phyloP scores from a whole-genome alignment of 2,113 vertebrate genomes.

The Nasalis larvatus region DNA sequence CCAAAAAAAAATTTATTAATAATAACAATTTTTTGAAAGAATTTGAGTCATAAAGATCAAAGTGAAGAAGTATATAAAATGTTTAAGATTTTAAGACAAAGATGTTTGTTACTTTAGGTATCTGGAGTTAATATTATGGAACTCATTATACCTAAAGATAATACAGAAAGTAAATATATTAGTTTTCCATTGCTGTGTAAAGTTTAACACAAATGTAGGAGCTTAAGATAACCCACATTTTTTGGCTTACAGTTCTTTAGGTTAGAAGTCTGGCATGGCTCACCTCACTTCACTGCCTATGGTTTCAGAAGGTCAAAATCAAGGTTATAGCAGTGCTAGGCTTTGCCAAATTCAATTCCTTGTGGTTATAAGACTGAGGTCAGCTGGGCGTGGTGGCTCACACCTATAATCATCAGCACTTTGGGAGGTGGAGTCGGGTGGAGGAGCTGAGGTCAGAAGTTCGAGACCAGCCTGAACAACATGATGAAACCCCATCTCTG shows the following conservation, averaged over 20 bases:
- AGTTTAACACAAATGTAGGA: not conserved
- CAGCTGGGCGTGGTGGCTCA: no score
- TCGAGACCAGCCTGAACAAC: no score
- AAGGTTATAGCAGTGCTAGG: not conserved
- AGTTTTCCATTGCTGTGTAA: not conserved
- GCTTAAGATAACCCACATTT: not conserved
- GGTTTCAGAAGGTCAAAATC: not conserved
- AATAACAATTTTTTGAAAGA: not conserved
- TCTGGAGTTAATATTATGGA: constrained; percentile 10
- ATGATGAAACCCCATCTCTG: no score
- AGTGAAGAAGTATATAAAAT: not conserved
- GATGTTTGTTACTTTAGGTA: not conserved
- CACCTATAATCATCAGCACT: no score
- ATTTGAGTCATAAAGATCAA: constrained; percentile 10
- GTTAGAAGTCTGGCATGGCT: not conserved
- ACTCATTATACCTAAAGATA: constrained; percentile 33
- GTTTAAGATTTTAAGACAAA: constrained; percentile 43
- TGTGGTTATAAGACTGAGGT: not conserved
- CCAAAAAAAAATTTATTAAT: no score
- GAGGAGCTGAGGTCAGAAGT: no score
- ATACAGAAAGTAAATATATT: not conserved
- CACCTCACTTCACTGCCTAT: not conserved
- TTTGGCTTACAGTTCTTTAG: not conserved
- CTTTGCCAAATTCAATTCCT: not conserved
- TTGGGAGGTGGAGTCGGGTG: no score